Evolutionary conservation across 2,888 invertebrate species (phyloP).

Genomic region (Rhyacophila evoluta): DNA sequence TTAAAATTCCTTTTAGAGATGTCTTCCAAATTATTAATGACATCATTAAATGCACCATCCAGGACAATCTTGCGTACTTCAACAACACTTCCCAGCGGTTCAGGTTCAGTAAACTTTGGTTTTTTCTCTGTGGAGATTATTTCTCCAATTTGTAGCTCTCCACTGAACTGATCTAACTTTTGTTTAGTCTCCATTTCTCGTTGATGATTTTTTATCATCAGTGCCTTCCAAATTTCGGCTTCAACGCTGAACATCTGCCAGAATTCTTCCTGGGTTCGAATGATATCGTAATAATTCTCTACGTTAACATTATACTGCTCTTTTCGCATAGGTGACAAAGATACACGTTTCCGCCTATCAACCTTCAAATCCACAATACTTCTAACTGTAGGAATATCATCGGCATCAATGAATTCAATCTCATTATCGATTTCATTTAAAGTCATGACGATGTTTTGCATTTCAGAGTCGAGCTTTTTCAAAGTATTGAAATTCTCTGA

Average conservation of each 20-base stretch:
- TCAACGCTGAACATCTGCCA: constrained; percentile 64
- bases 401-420: not conserved
- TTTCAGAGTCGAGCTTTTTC: constrained; percentile 65
- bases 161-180: constrained; percentile 66
- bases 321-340: constrained; percentile 27
- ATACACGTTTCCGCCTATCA: constrained; percentile 37
- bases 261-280: constrained; percentile 52
- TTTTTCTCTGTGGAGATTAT: constrained; percentile 62
- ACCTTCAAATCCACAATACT: constrained; percentile 25
- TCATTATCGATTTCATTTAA: constrained; percentile 64
- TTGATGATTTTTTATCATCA: constrained; percentile 66
- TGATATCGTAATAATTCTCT: constrained; percentile 50
- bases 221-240: constrained; percentile 67
- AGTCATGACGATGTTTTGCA: constrained; percentile 66
- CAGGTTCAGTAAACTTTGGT: constrained; percentile 58
- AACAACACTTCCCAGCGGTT: constrained; percentile 64
- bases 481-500: constrained; percentile 60
- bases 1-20: constrained; percentile 68
- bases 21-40: constrained; percentile 65
- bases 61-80: constrained; percentile 65
- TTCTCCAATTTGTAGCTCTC: constrained; percentile 62
- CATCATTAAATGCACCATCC: constrained; percentile 66
- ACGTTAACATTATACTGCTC: constrained; percentile 4
- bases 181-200: constrained; percentile 67
- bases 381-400: constrained; percentile 4